Evolutionary conservation across 1,140 invertebrate genomes (phyloP).

Genomic region (Liolophura sinensis): DNA sequence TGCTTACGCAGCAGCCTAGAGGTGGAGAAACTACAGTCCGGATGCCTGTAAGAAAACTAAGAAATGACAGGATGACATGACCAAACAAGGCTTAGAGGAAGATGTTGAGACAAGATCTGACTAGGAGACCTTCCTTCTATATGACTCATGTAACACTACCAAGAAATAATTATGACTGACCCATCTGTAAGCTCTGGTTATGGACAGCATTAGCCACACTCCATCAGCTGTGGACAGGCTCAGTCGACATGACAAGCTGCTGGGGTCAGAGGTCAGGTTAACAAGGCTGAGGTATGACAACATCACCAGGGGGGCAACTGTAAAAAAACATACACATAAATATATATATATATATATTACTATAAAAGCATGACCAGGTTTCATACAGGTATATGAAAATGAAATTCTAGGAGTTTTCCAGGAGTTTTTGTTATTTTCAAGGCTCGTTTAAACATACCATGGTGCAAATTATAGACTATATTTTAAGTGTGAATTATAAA

Average conservation of each 20-base stretch:
- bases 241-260: slow-evolving; percentile 14
- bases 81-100: not conserved
- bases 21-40: no score
- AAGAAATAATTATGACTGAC: slow-evolving; percentile 30
- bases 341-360: no score
- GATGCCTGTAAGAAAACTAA: no score
- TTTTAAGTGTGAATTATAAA: no score
- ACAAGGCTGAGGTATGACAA: slow-evolving; percentile 39
- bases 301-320: slow-evolving; percentile 48
- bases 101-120: not conserved
- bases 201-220: slow-evolving; percentile 48
- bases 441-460: no score
- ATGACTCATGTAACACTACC: not conserved
- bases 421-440: no score
- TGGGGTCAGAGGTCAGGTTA: slow-evolving; percentile 22
- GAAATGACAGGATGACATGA: slow-evolving; percentile 1
- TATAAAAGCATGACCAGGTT: no score
- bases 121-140: not conserved
- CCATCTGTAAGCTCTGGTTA: slow-evolving; percentile 51
- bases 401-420: no score
- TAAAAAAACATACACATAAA: slow-evolving; percentile 11
- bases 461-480: no score
- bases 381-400: no score
- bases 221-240: slow-evolving; percentile 24
- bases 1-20: no score